These are phyloP conservation scores for Molorchus minor DNA, from an alignment of 2,888 invertebrate species.

Conservation along the genomic window DNA sequence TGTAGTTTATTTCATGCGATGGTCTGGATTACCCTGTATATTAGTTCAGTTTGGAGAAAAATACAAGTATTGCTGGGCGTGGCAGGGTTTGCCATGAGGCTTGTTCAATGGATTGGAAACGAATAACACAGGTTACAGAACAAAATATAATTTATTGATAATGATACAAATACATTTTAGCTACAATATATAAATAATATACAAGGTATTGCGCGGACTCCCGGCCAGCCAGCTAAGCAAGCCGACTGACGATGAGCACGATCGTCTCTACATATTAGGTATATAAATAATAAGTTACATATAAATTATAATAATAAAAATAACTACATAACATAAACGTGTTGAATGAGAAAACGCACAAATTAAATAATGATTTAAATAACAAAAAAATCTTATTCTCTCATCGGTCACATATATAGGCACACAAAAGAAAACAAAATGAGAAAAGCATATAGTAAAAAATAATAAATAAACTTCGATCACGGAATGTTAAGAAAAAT, in stretches of 20 bases:
- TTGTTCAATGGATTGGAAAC: constrained; percentile 18
- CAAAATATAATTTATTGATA: constrained; percentile 65
- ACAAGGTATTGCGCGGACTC: constrained; percentile 58
- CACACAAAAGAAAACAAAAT: constrained; percentile 54
- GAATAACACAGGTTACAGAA: constrained; percentile 51
- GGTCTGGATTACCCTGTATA: no score
- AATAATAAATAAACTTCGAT: constrained; percentile 58
- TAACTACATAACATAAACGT: constrained; percentile 64
- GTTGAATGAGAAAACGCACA: constrained; percentile 61
- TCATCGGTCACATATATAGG: constrained; percentile 57
- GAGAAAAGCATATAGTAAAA: constrained; percentile 53
- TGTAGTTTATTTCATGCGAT: no score
- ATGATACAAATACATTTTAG: constrained; percentile 61
- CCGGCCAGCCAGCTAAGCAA: constrained; percentile 40
- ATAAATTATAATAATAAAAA: constrained; percentile 64
- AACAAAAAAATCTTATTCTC: constrained; percentile 62
- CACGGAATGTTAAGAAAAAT: constrained; percentile 60
- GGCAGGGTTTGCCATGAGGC: constrained; percentile 3
- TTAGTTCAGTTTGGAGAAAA: no score
- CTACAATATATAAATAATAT: constrained; percentile 62
- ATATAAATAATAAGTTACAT: constrained; percentile 65
- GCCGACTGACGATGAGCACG: constrained; percentile 55
- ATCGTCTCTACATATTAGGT: constrained; percentile 60
- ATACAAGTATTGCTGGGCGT: no score
- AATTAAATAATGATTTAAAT: constrained; percentile 64